These are phyloP conservation scores for Malaclemys terrapin DNA, from an alignment of 2,113 vertebrate genomes.

Conservation along the genomic window DNA sequence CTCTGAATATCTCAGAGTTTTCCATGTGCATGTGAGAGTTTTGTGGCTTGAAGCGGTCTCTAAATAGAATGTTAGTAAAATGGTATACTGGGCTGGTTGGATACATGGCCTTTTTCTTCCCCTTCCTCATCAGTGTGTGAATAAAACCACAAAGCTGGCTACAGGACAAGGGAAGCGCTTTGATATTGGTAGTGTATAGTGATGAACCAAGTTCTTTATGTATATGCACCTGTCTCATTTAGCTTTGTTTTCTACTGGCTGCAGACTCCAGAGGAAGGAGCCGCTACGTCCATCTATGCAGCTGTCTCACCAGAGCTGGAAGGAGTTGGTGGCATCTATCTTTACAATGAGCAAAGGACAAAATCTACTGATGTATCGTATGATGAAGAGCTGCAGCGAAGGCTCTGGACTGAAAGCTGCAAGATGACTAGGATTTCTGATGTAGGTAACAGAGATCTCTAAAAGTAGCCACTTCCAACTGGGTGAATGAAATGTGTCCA, in stretches of 20 bases:
- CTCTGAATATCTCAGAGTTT: neutral
- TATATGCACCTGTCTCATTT: neutral
- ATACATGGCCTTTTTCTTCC: neutral
- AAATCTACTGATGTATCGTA: conserved; percentile 81
- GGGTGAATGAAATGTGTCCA: conserved; percentile 48
- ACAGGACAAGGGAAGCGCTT: neutral
- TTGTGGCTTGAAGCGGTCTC: neutral
- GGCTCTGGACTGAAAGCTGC: conserved; percentile 90
- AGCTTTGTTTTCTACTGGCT: neutral
- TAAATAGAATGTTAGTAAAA: neutral
- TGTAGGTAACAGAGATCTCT: neutral
- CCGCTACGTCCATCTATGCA: conserved; percentile 83
- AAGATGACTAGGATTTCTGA: conserved; percentile 80
- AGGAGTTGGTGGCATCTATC: conserved; percentile 87
- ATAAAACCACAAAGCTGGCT: neutral
- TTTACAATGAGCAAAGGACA: conserved; percentile 86
- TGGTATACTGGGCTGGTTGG: neutral
- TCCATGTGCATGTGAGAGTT: neutral
- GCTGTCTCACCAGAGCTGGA: conserved; percentile 85
- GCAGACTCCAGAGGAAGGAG: conserved; percentile 90
- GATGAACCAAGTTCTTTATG: neutral
- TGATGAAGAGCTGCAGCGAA: conserved; percentile 81
- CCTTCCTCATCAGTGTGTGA: neutral
- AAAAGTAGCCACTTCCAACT: conserved; percentile 44
- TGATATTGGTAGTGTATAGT: neutral